Conservation (phyloP, 2,888 invertebrate species). For the Cancer borealis region DNA sequence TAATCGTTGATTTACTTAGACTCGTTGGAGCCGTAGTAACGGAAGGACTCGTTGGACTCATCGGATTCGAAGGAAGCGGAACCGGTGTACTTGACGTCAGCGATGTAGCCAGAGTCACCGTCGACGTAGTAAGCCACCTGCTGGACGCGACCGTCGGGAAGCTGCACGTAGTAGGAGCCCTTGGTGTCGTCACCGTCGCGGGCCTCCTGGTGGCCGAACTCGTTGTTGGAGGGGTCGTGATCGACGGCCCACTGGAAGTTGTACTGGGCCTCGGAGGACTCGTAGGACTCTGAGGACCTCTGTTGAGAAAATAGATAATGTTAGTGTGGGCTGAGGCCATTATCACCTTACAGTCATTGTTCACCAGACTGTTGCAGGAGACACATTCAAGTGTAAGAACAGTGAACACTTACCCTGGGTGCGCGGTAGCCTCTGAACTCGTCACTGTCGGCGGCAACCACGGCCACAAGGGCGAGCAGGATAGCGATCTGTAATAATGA, state of each 20-base stretch:
- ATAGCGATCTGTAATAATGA: neutral
- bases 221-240: constrained; percentile 62
- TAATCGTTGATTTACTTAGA: neutral
- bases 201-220: constrained; percentile 60
- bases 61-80: constrained; percentile 50
- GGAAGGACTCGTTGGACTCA: constrained; percentile 57
- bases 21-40: constrained; percentile 25
- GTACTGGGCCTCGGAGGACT: constrained; percentile 60
- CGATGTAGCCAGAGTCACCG: constrained; percentile 63
- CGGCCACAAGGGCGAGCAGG: constrained; percentile 1
- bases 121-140: constrained; percentile 53
- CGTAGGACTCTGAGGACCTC: constrained; percentile 16
- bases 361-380: neutral
- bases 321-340: neutral
- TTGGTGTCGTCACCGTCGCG: constrained; percentile 56
- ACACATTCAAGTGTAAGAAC: neutral
- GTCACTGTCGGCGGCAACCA: neutral
- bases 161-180: constrained; percentile 68
- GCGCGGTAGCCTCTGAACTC: constrained; percentile 33
- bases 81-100: constrained; percentile 63
- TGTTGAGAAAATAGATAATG: neutral
- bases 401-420: neutral
- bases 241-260: constrained; percentile 59
- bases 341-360: neutral
- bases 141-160: constrained; percentile 66